Base-by-base conservation (phyloP, 1,140 invertebrate species). In the Ostrea denselamellosa region DNA sequence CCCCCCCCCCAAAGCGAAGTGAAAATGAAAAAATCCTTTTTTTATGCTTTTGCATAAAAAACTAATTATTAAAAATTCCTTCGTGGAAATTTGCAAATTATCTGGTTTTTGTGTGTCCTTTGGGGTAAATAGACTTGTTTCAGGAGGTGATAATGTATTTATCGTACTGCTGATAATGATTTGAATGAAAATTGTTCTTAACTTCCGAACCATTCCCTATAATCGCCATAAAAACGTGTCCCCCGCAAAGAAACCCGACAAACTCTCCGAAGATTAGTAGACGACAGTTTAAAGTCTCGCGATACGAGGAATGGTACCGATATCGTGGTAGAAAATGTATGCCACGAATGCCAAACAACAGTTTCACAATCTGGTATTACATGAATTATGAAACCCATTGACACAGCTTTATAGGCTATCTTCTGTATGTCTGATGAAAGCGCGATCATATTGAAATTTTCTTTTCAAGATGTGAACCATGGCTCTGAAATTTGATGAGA, bases 181-280 rank as follows among this genome's bases (percentile, higher is more conserved):
- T 77, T 77, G 68, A 77, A 77, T 34, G 14, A 77, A 77, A 77
- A 77, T 25, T 25, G 12, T 34, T 5, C 22, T 25, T 77, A 44
- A 77, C 68, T 77, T 77, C 68, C 68, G 68, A 77, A 77, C 68
- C 22, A 77, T 77, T 77, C 28, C 12, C 68, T 34, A 25, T 77
- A 77, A 77, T 77, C 68, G 68, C 17, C 68, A 77, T 77, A 22
- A 28, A 77, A 77, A 77, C 68, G 28, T 77, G 68, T 77, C 68
- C 68, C 68, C 68, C 68, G 68, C 68, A 77, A 77, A 77, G 68
- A 25, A 28, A 71, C 56, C 22, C 22, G 10, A n/a, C 65, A 8
- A 28, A 71, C 22, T 10, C 22, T 12, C 22, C 17, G 12, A 14
- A 28, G 68, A 77, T 77, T 77, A 77, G 68, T 25, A 34, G 68